Evolutionary conservation across 1,140 invertebrate species (phyloP).

Genomic region (Euschistus heros): DNA sequence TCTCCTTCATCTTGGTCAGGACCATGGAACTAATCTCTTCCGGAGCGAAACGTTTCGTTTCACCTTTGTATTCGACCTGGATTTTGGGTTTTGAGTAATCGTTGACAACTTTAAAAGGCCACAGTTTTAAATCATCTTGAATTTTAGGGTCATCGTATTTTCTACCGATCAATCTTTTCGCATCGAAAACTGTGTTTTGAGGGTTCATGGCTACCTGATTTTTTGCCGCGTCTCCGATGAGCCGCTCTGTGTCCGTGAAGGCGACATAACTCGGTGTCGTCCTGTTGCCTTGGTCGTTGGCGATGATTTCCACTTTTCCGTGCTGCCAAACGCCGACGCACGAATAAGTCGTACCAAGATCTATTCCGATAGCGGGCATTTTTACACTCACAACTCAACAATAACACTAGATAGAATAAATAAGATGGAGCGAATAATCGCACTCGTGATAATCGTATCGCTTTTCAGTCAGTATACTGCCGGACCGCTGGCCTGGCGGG

Average conservation of each 20-base stretch:
- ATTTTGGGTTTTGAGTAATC: slow-evolving; percentile 65
- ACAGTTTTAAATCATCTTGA: slow-evolving; percentile 64
- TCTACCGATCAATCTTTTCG: slow-evolving; percentile 67
- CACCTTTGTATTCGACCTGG: slow-evolving; percentile 61
- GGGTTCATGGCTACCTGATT: slow-evolving; percentile 74
- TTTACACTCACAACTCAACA: slow-evolving; percentile 27
- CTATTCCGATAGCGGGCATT: slow-evolving; percentile 60
- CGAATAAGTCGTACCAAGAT: too few species aligned
- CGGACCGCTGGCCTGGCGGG: too few species aligned
- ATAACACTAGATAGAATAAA: too few species aligned
- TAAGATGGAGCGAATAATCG: too few species aligned
- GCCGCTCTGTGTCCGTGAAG: too few species aligned
- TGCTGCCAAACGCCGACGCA: slow-evolving; percentile 73
- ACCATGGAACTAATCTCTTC: too few species aligned
- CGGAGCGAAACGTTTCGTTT: slow-evolving; percentile 62
- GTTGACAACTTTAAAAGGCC: slow-evolving; percentile 63
- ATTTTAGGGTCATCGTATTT: slow-evolving; percentile 63
- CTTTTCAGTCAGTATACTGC: too few species aligned
- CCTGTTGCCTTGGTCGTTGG: slow-evolving; percentile 87
- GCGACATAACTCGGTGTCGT: too few species aligned
- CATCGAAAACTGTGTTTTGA: slow-evolving; percentile 73
- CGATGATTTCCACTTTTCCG: slow-evolving; percentile 85
- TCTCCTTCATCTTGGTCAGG: too few species aligned
- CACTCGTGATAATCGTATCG: too few species aligned
- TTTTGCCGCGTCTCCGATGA: slow-evolving; percentile 57